These are phyloP conservation scores for Rapana venosa DNA, from an alignment of 2,888 invertebrate species.

Conservation along the genomic window DNA sequence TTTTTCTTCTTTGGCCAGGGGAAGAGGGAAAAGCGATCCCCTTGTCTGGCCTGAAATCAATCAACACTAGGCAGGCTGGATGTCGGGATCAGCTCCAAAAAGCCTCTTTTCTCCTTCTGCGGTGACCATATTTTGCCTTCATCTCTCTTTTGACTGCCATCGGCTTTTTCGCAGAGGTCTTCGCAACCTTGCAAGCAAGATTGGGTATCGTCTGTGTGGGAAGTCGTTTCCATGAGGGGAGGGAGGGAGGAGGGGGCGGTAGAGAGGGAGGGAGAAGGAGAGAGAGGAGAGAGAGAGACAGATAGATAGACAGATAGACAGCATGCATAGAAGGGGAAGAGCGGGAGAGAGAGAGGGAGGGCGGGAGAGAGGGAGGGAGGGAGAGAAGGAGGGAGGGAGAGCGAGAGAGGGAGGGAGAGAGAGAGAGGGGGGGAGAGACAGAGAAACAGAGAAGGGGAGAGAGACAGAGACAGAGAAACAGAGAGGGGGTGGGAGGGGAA, in stretches of 20 bases:
- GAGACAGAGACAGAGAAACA: not conserved
- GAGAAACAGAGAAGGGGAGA: not conserved
- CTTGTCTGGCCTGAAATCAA: conserved; percentile 22
- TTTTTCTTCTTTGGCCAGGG: not conserved
- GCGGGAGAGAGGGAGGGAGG: too few relatives aligned
- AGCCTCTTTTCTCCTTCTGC: conserved; percentile 33
- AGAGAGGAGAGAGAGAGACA: conserved; percentile 15
- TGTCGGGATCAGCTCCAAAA: conserved; percentile 26
- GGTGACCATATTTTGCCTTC: not conserved
- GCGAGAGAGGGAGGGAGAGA: conserved; percentile 33
- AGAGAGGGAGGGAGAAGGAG: not conserved
- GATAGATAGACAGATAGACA: not conserved
- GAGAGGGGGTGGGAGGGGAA: not conserved
- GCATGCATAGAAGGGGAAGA: not conserved
- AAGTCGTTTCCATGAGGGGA: not conserved
- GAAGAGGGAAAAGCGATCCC: conserved; percentile 26
- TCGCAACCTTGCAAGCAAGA: conserved; percentile 16
- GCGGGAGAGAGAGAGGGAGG: too few relatives aligned
- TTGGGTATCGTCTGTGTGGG: not conserved
- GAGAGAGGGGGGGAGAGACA: conserved; percentile 10
- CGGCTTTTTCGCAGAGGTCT: conserved; percentile 7
- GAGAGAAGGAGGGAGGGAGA: not conserved
- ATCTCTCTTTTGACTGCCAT: conserved; percentile 3
- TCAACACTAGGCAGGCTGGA: conserved; percentile 12
- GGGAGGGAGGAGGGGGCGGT: not conserved